Evolutionary conservation across 1,140 invertebrate genomes (phyloP).

Genomic region (Microplitis mediator): DNA sequence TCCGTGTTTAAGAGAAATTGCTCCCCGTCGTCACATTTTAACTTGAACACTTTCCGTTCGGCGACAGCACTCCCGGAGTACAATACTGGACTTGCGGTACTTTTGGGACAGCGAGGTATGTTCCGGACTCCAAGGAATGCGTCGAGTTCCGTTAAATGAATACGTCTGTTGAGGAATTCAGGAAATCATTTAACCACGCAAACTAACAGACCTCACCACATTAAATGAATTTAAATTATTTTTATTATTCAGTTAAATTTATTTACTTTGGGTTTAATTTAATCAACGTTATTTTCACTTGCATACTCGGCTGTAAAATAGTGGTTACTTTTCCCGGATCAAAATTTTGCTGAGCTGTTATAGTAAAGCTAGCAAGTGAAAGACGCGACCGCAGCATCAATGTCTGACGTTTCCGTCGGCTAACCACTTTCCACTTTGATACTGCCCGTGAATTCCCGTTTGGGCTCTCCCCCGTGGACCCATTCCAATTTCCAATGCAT

Average conservation of each 20-base stretch:
- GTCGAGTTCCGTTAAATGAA: not conserved
- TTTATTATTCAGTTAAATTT: too few relatives aligned
- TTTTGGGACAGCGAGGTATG: not conserved
- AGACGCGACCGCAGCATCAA: constrained; percentile 1
- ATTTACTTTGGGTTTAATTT: too few relatives aligned
- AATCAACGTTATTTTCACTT: too few relatives aligned
- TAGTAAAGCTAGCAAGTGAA: not conserved
- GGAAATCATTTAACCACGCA: not conserved
- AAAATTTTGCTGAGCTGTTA: too few relatives aligned
- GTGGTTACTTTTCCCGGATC: too few relatives aligned
- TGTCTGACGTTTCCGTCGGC: constrained; percentile 1
- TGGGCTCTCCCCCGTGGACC: not conserved
- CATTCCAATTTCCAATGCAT: constrained; percentile 5
- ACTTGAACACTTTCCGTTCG: constrained; percentile 28
- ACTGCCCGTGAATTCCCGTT: not conserved
- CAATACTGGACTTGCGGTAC: constrained; percentile 17
- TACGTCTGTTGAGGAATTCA: not conserved
- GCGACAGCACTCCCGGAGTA: constrained; percentile 28
- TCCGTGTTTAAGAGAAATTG: constrained; percentile 42
- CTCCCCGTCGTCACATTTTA: constrained; percentile 40
- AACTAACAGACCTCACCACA: too few relatives aligned
- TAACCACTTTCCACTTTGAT: constrained; percentile 8
- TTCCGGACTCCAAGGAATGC: constrained; percentile 19
- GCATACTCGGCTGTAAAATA: too few relatives aligned
- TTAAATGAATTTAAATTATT: too few relatives aligned